Evolutionary conservation across 2,113 vertebrate genomes (phyloP).

Genomic region (Alligator sinensis): DNA sequence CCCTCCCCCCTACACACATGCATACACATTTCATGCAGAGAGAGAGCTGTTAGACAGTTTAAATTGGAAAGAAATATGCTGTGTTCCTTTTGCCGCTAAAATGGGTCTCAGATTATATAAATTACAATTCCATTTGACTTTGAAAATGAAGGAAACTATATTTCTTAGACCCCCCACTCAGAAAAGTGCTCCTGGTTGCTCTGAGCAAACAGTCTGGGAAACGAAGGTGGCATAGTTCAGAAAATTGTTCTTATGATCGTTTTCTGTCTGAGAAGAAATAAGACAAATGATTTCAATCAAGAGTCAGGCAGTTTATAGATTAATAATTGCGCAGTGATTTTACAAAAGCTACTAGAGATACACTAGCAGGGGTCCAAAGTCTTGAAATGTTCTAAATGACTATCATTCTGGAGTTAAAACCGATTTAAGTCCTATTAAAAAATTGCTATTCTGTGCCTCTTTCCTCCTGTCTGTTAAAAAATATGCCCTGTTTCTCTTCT

Average conservation of each 20-base stretch:
- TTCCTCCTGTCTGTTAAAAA: background rate
- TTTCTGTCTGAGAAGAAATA: background rate
- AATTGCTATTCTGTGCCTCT: background rate
- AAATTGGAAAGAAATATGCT: background rate
- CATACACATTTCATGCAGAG: background rate
- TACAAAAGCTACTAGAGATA: background rate
- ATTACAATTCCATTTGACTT: background rate
- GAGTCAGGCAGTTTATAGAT: background rate
- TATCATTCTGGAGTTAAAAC: background rate
- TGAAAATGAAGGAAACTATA: background rate
- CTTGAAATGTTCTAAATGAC: background rate
- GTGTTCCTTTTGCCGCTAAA: background rate
- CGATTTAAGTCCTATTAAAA: background rate
- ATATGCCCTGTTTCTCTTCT: background rate
- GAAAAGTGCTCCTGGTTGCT: background rate
- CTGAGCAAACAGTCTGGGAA: background rate
- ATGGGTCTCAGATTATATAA: background rate
- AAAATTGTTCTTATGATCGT: background rate
- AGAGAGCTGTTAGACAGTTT: background rate
- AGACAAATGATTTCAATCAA: background rate
- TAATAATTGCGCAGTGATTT: background rate
- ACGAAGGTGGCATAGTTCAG: background rate
- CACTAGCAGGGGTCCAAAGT: background rate
- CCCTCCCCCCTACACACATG: too few species aligned
- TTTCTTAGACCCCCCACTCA: background rate